Evolutionary conservation across 2,113 vertebrate genomes (phyloP).

Genomic region (Aegotheles bennettii): DNA sequence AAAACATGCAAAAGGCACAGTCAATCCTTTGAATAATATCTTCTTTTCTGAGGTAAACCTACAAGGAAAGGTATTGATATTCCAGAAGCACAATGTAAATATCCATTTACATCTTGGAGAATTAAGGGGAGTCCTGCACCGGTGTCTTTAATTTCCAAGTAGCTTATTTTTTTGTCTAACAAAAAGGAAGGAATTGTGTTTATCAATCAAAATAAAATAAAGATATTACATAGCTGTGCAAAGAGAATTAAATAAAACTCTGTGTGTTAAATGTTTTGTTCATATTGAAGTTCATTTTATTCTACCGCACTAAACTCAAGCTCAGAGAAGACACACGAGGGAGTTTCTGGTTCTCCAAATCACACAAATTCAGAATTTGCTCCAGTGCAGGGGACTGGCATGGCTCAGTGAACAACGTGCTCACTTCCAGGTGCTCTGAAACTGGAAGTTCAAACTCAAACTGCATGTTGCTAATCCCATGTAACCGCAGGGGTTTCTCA

Average conservation of each 20-base stretch:
- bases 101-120: not conserved
- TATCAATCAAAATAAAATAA: not conserved
- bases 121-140: not conserved
- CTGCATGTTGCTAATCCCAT: accelerated
- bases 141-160: not conserved
- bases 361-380: not conserved
- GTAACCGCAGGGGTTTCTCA: not conserved
- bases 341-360: not conserved
- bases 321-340: not conserved
- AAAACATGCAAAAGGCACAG: not conserved
- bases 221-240: not conserved
- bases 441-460: not conserved
- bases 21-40: not conserved
- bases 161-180: not conserved
- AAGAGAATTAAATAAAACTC: not conserved
- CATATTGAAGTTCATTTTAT: not conserved
- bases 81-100: not conserved
- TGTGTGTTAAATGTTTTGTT: not conserved
- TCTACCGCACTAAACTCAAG: not conserved
- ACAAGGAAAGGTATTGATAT: not conserved
- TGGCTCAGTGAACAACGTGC: not conserved
- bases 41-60: not conserved
- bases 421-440: not conserved
- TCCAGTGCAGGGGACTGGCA: accelerated
- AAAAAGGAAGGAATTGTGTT: not conserved